Evolutionary conservation across 2,113 vertebrate species (phyloP), one percentile per base, ranked within the genome.

Genomic region (Oreotrochilus melanogaster): DNA sequence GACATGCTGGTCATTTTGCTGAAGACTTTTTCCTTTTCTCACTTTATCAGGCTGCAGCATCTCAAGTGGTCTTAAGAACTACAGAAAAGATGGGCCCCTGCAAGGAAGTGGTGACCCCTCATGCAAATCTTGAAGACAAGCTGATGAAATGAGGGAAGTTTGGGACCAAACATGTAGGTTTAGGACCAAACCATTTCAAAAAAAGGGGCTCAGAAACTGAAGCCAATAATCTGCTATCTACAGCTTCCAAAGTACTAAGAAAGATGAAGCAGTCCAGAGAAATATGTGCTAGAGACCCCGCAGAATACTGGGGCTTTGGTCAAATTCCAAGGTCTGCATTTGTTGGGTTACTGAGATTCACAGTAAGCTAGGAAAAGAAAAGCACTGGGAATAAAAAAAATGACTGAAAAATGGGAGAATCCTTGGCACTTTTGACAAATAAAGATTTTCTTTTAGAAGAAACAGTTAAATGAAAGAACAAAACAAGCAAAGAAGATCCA

Each of bases 81-180:
- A 19, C 8, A 33, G 42, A 25, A 66, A 78, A 8, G 9, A 42
- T 7, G 78, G 9, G 3, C 2, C 7, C 14, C 23, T 33, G 19
- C 24, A 47, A 12, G 14, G 4, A 89, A 76, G 14, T 35, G 7
- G 18, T 53, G 15, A 69, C 2, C 1, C 2, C 6, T 70, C 10
- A 17, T 0, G 0, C 43, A 83, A n/a, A 70, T 61, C 39, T 67
- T 37, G 27, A 54, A 89, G 33, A 78, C 0, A 4, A 72, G 16
- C 21, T 39, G 35, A 35, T 69, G 12, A 86, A 72, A 76, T 51
- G 5, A 4, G 39, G 39, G 39, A 13, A 2, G 27, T 45, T 85
- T 67, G 78, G 33, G 47, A 85, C 14, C 5, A 62, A 89, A 48
- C 47, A 2, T 47, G 5, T 5, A 11, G 2, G 27, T 45, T 85